Base-by-base conservation (phyloP, 23 tunicate species). In the Clavelina lepadiformis region DNA sequence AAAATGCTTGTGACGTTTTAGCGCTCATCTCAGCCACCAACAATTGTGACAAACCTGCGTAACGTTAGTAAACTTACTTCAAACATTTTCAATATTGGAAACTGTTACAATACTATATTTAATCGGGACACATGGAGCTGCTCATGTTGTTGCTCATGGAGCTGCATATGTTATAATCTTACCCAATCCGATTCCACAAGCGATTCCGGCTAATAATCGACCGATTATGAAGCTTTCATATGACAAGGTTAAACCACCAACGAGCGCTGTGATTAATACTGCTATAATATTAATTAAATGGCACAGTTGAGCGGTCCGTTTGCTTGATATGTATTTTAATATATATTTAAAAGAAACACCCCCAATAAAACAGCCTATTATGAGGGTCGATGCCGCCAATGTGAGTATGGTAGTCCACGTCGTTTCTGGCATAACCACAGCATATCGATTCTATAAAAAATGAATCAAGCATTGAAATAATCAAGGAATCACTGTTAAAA, bases 211-310 rank as follows among this genome's bases (percentile, higher is more conserved):
- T 28, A 79, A 27, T 35, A 79, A 59, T 2, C 85, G 65, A 37
- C 85, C 85, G 63, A 59, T 34, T 38, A 69, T 79, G 28, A 79
- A 69, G 0, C 63, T 63, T 59, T 79, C 85, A 32, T 79, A 79
- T 15, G 85, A 69, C 35, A 76, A 60, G 20, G 85, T 58, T 15
- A 60, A 31, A 31, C 85, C 70, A 27, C 35, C 85, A 6, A 38
- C 85, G 28, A 69, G 47, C 25, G 70, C 56, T 15, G 69, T 41
- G 70, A 79, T 27, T 13, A 57, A 24, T 11, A 79, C 25, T 23
- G 75, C 76, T n/a, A 44, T 6, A 49, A 69, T 69, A 70, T 79
- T 53, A 22, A 58, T 33, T 8, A 47, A 53, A 36, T 79, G 85
- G 19, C 46, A 44, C 2, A 69, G 32, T 5, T 54, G 73, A 62